These are phyloP conservation scores for Acanthiza pusilla DNA, from an alignment of 2,797 vertebrate genomes.

Conservation along the genomic window DNA sequence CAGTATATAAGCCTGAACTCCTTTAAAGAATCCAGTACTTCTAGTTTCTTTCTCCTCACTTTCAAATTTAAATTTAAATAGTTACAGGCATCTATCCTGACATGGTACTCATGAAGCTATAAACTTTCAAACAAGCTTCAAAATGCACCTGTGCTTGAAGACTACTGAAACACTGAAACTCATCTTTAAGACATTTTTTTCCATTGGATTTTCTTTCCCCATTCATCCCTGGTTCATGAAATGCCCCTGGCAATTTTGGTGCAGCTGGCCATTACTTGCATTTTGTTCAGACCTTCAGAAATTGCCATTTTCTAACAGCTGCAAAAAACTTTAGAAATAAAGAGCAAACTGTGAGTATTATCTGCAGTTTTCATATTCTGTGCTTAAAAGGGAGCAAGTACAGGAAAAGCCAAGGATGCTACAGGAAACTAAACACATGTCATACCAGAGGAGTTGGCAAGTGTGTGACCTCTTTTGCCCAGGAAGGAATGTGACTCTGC, in stretches of 20 bases:
- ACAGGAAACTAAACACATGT: rapidly evolving
- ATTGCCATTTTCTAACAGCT: rapidly evolving
- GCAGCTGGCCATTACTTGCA: neutral
- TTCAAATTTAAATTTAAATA: neutral
- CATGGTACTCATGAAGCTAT: rapidly evolving
- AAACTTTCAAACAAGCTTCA: neutral
- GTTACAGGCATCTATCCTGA: neutral
- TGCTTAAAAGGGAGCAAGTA: neutral
- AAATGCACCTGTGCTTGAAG: neutral
- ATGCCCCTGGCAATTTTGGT: neutral
- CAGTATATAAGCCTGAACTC: neutral
- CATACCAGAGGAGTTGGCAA: neutral
- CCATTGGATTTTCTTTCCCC: neutral
- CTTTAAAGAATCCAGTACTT: neutral
- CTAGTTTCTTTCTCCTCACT: neutral
- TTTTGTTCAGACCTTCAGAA: neutral
- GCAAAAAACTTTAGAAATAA: neutral
- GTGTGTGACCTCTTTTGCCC: neutral
- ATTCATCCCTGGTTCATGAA: neutral
- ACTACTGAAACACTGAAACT: neutral
- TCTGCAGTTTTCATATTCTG: neutral
- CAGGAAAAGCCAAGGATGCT: neutral
- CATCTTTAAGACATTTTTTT: neutral
- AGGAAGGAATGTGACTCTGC: neutral
- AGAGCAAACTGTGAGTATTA: neutral